Evolutionary conservation across 2,797 vertebrate genomes (phyloP).

Genomic region (Pseudotriccus pelzelni): DNA sequence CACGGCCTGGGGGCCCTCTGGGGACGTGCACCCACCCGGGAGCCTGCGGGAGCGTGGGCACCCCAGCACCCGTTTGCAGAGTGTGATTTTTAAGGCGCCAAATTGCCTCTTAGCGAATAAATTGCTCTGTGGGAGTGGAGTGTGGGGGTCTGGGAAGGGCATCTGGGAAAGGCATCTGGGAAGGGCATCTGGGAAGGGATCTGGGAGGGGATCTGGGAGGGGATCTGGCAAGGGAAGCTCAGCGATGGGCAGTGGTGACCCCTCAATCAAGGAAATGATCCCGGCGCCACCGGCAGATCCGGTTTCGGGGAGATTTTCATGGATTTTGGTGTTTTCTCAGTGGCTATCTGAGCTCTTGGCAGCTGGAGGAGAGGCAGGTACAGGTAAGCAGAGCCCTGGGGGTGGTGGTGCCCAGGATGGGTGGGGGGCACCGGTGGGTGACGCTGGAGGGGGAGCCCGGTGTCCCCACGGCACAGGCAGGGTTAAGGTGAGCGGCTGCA

Average conservation of each 20-base stretch:
- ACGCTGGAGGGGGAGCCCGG: fast-evolving
- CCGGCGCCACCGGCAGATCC: background rate
- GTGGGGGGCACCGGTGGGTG: background rate
- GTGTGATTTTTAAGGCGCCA: background rate
- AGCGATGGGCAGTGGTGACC: fast-evolving
- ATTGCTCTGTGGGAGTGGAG: background rate
- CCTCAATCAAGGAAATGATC: fast-evolving
- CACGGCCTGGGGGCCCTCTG: fast-evolving
- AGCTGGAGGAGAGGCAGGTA: background rate
- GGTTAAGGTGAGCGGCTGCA: background rate
- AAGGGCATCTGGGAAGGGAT: background rate
- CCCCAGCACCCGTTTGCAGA: background rate
- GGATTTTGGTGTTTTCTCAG: background rate
- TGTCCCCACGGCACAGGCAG: fast-evolving
- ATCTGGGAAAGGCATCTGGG: background rate
- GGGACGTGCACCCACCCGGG: fast-evolving
- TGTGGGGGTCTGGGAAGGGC: background rate
- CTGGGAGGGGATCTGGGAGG: background rate
- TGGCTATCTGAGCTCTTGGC: background rate
- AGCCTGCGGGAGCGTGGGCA: background rate
- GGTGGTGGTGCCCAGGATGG: fast-evolving
- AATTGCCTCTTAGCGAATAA: background rate
- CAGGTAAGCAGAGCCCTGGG: background rate
- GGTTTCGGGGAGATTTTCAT: too few species aligned
- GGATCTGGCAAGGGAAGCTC: background rate